Conservation (phyloP, 2,113 vertebrate genomes). For the Tyrannus savana region DNA sequence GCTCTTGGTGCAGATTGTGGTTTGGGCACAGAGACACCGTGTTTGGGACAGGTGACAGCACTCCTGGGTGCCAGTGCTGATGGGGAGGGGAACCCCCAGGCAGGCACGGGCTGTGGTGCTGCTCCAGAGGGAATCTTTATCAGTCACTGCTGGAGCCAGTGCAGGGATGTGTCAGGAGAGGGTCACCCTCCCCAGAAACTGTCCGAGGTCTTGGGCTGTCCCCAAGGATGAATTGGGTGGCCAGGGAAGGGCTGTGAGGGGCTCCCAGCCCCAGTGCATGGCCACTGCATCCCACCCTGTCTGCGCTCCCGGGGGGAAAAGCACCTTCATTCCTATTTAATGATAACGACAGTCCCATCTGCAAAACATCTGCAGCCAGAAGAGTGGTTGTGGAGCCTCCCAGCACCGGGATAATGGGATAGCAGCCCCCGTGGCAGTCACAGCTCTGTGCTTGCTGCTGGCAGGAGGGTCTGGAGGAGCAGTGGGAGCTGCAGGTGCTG, state of each 20-base stretch:
- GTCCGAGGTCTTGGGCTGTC: neutral
- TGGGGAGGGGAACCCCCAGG: neutral
- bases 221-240: rapidly evolving
- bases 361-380: neutral
- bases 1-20: rapidly evolving
- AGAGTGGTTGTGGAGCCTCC: rapidly evolving
- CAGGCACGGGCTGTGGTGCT: rapidly evolving
- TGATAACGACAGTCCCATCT: neutral
- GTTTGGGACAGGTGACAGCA: neutral
- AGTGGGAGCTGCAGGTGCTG: neutral
- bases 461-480: rapidly evolving
- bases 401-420: rapidly evolving
- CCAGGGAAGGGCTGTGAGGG: rapidly evolving
- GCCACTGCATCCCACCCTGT: neutral
- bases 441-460: rapidly evolving
- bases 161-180: neutral
- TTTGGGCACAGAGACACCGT: rapidly evolving
- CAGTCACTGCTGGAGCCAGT: rapidly evolving
- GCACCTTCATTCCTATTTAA: neutral
- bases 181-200: neutral
- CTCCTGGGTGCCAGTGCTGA: rapidly evolving
- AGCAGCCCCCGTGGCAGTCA: rapidly evolving
- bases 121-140: rapidly evolving
- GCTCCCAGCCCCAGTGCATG: rapidly evolving
- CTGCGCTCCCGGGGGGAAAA: rapidly evolving